These are phyloP conservation scores for Lepidochitona cinerea DNA, from an alignment of 2,888 invertebrate genomes.

Conservation along the genomic window DNA sequence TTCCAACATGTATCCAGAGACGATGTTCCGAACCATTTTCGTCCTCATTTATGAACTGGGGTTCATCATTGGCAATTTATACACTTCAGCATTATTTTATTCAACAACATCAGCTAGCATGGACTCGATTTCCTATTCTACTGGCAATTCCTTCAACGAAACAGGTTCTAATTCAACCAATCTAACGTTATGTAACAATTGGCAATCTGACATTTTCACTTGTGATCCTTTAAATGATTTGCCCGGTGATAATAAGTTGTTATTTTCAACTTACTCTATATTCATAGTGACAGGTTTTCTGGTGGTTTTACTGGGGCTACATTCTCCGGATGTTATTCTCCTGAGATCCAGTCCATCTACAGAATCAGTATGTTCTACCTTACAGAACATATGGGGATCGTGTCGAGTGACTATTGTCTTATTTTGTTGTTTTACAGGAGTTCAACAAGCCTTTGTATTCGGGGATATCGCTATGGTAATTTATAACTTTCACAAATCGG, in stretches of 20 bases:
- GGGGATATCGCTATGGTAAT: background rate
- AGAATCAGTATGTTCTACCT: too few relatives aligned
- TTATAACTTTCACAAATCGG: too few relatives aligned
- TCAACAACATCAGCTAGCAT: too few relatives aligned
- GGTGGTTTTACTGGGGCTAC: background rate
- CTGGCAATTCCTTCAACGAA: background rate
- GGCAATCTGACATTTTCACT: background rate
- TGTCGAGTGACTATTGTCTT: background rate
- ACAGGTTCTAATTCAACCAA: background rate
- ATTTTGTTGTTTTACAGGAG: background rate
- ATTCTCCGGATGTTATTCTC: background rate
- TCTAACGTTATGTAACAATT: background rate
- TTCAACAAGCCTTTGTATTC: background rate
- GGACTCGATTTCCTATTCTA: background rate
- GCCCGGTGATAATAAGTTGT: background rate
- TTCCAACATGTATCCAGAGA: background rate
- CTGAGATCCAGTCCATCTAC: too few relatives aligned
- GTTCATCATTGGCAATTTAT: background rate
- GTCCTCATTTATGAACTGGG: background rate
- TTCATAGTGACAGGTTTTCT: background rate
- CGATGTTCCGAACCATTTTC: background rate
- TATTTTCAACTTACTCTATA: background rate
- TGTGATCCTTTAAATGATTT: background rate
- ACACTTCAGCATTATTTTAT: background rate
- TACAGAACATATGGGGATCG: background rate